phyloP scores from a whole-genome alignment of 2,888 invertebrate genomes.

The Campopleginae sp. region DNA sequence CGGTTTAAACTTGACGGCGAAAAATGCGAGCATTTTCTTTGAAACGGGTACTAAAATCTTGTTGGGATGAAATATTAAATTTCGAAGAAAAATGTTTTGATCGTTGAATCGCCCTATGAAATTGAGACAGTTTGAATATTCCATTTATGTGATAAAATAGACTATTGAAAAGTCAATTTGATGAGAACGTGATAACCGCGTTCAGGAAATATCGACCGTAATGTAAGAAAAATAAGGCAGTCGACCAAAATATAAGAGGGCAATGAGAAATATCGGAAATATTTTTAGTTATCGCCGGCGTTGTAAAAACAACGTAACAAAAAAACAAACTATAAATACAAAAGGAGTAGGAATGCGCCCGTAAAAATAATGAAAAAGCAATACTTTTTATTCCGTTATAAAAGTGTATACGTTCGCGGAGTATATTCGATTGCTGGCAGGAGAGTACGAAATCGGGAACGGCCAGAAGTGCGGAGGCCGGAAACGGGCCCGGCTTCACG shows the following conservation, averaged over 20 bases:
- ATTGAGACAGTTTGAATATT: not conserved
- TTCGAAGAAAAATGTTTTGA: not conserved
- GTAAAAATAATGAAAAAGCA: slow-evolving; percentile 8
- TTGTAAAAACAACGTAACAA: not conserved
- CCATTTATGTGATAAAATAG: not conserved
- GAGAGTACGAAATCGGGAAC: slow-evolving; percentile 71
- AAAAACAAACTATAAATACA: not conserved
- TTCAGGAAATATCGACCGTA: not conserved
- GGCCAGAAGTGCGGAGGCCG: slow-evolving; percentile 74
- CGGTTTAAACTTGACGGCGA: slow-evolving; percentile 26
- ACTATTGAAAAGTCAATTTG: not conserved
- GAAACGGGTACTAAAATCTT: not conserved
- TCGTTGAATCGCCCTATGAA: not conserved
- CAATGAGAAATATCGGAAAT: not conserved
- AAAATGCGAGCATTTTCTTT: slow-evolving; percentile 10
- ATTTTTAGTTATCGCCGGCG: slow-evolving; percentile 4
- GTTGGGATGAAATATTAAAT: not conserved
- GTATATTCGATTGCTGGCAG: slow-evolving; percentile 45
- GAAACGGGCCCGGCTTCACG: slow-evolving; percentile 80
- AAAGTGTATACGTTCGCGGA: slow-evolving; percentile 39
- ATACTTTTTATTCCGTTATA: slow-evolving; percentile 36
- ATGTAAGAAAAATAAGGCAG: not conserved
- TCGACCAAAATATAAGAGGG: not conserved
- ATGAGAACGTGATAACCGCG: not conserved
- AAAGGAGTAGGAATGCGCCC: not conserved